Conservation (phyloP, 2,888 invertebrate genomes). For the Lagria hirta region DNA sequence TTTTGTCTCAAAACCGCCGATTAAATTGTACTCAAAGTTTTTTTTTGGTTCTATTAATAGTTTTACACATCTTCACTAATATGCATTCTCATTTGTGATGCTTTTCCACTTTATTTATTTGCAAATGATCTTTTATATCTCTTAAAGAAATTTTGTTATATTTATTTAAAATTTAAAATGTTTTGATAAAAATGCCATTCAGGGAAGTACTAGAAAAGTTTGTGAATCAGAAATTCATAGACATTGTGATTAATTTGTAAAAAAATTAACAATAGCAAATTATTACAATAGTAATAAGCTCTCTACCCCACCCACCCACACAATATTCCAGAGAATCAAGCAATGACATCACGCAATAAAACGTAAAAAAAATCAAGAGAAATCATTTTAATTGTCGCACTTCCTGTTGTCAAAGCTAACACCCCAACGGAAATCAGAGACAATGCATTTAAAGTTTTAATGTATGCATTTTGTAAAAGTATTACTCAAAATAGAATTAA, state of each 20-base stretch:
- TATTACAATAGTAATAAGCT: constrained; percentile 25
- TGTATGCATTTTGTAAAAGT: constrained; percentile 23
- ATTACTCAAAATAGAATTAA: constrained; percentile 15
- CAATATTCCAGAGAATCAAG: constrained; percentile 32
- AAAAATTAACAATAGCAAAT: constrained; percentile 23
- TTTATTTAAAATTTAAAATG: too few species aligned
- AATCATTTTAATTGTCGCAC: constrained; percentile 38
- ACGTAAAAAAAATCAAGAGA: constrained; percentile 33
- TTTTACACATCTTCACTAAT: too few species aligned
- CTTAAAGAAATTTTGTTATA: too few species aligned
- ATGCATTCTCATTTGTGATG: too few species aligned
- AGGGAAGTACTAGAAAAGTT: too few species aligned
- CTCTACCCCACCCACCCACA: constrained; percentile 25
- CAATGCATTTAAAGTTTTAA: constrained; percentile 32
- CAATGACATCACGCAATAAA: constrained; percentile 36
- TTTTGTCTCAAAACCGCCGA: too few species aligned
- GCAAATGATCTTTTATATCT: too few species aligned
- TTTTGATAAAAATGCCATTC: constrained; percentile 2
- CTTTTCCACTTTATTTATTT: too few species aligned
- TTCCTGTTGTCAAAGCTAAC: constrained; percentile 35
- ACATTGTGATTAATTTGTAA: neutral
- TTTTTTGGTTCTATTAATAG: too few species aligned
- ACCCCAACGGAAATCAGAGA: constrained; percentile 37
- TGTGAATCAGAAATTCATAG: neutral
- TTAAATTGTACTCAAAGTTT: too few species aligned